Conservation (phyloP, 2,113 vertebrate species). For the Phylloscopus whistleri region DNA sequence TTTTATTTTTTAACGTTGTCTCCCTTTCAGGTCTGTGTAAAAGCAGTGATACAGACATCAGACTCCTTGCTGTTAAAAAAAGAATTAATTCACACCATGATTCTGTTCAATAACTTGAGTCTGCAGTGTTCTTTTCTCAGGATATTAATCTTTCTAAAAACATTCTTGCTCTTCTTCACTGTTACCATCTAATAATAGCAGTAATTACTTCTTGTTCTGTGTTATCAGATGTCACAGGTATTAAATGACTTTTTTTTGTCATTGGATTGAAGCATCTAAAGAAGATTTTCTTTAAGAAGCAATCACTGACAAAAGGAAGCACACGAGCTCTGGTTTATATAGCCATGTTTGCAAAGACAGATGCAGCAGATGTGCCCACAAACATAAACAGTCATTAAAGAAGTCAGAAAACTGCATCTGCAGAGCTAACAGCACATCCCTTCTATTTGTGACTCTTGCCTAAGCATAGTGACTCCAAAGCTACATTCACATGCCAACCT, state of each 20-base stretch:
- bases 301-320: slow-evolving; percentile 2
- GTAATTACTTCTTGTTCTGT: slow-evolving; percentile 65
- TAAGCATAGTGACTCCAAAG: background rate
- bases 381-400: background rate
- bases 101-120: slow-evolving; percentile 10
- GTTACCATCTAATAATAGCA: slow-evolving; percentile 53
- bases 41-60: background rate
- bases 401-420: background rate
- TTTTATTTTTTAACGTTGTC: background rate
- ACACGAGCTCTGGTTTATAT: background rate
- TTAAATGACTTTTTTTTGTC: slow-evolving; percentile 17
- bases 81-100: background rate
- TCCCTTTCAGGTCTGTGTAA: background rate
- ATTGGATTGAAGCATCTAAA: slow-evolving; percentile 23
- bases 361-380: slow-evolving; percentile 1
- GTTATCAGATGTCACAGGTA: slow-evolving; percentile 60
- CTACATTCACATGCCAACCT: background rate
- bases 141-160: slow-evolving; percentile 64
- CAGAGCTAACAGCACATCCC: background rate
- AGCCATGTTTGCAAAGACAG: background rate
- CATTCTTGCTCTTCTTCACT: slow-evolving; percentile 41
- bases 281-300: slow-evolving; percentile 20
- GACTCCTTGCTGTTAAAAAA: background rate
- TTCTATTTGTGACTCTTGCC: background rate
- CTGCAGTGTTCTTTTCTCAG: slow-evolving; percentile 15